phyloP scores from a whole-genome alignment of 2,113 vertebrate genomes.

The Callorhinus ursinus region DNA sequence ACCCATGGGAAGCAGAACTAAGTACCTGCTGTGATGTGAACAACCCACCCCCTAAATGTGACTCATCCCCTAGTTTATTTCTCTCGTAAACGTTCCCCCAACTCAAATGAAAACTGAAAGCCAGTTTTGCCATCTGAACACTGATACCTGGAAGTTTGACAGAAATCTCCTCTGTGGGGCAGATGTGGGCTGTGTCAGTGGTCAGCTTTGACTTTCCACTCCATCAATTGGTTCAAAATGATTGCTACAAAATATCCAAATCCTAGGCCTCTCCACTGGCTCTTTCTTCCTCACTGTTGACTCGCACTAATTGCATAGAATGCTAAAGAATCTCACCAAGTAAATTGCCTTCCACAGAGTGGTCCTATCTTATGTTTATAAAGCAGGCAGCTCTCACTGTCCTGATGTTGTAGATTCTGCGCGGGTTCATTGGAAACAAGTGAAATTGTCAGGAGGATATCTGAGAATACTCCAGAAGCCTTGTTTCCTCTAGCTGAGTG shows the following conservation, averaged over 20 bases:
- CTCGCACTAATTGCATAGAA: background rate
- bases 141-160: background rate
- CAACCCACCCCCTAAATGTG: background rate
- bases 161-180: background rate
- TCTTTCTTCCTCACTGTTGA: background rate
- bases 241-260: background rate
- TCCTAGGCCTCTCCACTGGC: background rate
- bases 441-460: background rate
- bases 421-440: background rate
- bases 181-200: background rate
- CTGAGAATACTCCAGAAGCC: conserved; percentile 13
- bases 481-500: background rate
- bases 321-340: background rate
- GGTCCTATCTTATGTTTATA: background rate
- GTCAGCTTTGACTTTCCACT: background rate
- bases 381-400: background rate
- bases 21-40: background rate
- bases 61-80: background rate
- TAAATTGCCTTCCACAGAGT: background rate
- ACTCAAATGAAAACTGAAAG: background rate
- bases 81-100: background rate
- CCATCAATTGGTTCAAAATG: background rate
- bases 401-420: background rate
- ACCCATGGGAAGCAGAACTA: background rate
- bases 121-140: background rate